Evolutionary conservation across 1,140 invertebrate species (phyloP), one percentile per base, ranked within the genome.

Genomic region (Galleria mellonella): DNA sequence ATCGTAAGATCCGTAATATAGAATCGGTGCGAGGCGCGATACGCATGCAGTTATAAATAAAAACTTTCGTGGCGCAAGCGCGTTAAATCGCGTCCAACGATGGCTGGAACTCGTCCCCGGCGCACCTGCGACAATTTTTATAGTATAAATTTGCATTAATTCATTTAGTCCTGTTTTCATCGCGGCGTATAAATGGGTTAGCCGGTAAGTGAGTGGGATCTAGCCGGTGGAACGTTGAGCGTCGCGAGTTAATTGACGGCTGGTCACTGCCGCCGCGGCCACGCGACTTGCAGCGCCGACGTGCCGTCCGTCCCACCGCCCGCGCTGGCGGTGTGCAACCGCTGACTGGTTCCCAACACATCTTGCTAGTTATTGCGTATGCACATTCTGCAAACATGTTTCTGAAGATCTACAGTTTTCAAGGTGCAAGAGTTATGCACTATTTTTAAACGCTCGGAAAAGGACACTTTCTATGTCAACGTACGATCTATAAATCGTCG

Each of bases 121-220:
- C 57, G 75, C 82, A 85, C 82, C 82, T 85, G 82, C 78, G 78
- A 85, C 82, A 83, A 83, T 85, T 85, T 84, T 85, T 85, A 85
- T 85, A 82, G 82, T 83, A 82, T 85, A 82, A 74, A 85, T 85
- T 85, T 83, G 69, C 82, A 85, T 85, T 85, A 85, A 85, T 82
- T 83, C 75, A 82, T 83, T 81, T 83, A 78, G 64, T 78, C 77
- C 77, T 82, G 78, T 85, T 79, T 79, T 68, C 70, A 81, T 62
- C 57, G 72, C 64, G 51, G 50, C 52, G 62, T 73, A 82, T 83
- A 83, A 85, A 85, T 85, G 71, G 82, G 82, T 85, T 85, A 85
- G 75, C 71, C 78, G 81, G 81, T 82, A 74, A 84, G 68, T 78
- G 74, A 84, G 68, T 78, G 55, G 61, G 54, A 55, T 67, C 67